phyloP scores from a whole-genome alignment of 1,140 invertebrate genomes.

The Mactra quadrangularis region DNA sequence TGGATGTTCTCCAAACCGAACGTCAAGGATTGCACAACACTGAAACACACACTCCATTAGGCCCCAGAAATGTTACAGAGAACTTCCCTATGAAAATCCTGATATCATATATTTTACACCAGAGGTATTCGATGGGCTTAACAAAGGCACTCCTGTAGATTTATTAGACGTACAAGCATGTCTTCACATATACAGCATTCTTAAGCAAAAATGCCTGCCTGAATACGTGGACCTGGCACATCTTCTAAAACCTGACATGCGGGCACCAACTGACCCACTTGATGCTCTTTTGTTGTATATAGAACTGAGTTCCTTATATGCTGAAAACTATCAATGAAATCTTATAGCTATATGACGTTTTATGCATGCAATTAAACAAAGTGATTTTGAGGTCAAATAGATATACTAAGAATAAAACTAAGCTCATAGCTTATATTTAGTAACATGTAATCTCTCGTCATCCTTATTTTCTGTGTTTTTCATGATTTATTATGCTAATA shows the following conservation, averaged over 20 bases:
- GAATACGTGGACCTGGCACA: slow-evolving; percentile 34
- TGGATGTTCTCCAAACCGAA: slow-evolving; percentile 48
- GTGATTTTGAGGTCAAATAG: neutral
- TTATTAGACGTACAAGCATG: slow-evolving; percentile 23
- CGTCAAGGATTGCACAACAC: slow-evolving; percentile 42
- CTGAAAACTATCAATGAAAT: slow-evolving; percentile 2
- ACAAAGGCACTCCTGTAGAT: slow-evolving; percentile 27
- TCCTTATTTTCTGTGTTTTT: too few species aligned
- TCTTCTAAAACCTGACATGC: slow-evolving; percentile 39
- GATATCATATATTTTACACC: slow-evolving; percentile 49
- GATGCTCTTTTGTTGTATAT: slow-evolving; percentile 34
- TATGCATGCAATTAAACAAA: neutral
- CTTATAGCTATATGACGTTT: neutral
- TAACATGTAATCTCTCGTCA: too few species aligned
- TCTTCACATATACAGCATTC: slow-evolving; percentile 12
- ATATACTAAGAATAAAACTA: too few species aligned
- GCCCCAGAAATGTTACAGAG: slow-evolving; percentile 24
- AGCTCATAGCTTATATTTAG: too few species aligned
- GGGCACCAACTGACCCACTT: slow-evolving; percentile 14
- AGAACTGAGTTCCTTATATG: slow-evolving; percentile 21
- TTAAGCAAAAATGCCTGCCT: slow-evolving; percentile 5
- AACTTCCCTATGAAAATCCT: slow-evolving; percentile 36
- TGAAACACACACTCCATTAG: slow-evolving; percentile 29
- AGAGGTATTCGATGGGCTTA: slow-evolving; percentile 20
- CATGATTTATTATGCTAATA: too few species aligned